Evolutionary conservation across 2,888 invertebrate species (phyloP), one percentile per base, ranked within the genome.

Genomic region (Troilus luridus): DNA sequence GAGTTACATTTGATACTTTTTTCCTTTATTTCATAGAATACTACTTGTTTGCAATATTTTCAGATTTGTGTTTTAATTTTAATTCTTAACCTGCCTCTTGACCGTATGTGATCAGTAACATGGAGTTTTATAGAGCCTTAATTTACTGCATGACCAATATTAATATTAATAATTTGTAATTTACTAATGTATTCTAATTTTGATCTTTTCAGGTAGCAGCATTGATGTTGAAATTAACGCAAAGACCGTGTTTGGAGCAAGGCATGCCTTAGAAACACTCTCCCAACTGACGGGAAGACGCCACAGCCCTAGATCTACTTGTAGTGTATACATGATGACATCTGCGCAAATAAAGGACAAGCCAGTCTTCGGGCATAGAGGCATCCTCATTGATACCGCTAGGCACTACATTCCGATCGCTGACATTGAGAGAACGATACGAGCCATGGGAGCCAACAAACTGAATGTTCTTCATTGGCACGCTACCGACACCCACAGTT

Each of bases 381-480:
- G 99, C 1, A 94, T 99, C 8, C 95, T 98, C 91, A 94, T 99
- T 85, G 99, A 99, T 94, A 97, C 98, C 0, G 96, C 98, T 0
- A 95, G 99, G 92, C 98, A 99, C 94, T 99, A 96, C 94, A 95
- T 99, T 56, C 96, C 97, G 0, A 94, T 98, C 92, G 94, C 94
- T 21, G 95, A 95, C 88, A 96, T 98, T 41, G 95, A 96, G 93
- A 95, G 95, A 92, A 97, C 97, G 88, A 95, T 98, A 92, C 97
- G 98, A 93, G 98, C 96, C 2, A 98, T 99, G 97, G 97, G 97
- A 1, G 95, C 97, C 27, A 97, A 97, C 89, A 99, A 99, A 94
- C 94, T 99, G 95, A 99, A 99, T 94, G 97, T 98, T 0, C 96
- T 99, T 88, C 99, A 99, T 94, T 99, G 98, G 98, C 98, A 98